Conservation (phyloP, 2,888 invertebrate genomes). For the Euplagia quadripunctaria region DNA sequence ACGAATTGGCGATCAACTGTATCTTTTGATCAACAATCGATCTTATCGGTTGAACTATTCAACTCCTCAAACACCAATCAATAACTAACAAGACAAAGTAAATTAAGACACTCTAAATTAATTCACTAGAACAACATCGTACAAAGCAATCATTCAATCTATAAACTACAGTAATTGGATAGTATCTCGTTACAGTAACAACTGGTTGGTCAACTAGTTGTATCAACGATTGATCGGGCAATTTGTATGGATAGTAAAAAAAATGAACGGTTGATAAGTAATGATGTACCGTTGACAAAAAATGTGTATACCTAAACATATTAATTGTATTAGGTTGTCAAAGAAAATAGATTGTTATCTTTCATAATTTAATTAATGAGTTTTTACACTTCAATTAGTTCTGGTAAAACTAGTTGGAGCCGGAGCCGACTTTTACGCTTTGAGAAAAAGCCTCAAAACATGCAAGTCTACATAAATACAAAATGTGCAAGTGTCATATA, state of each 20-base stretch:
- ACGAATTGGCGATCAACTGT: not conserved
- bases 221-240: not conserved
- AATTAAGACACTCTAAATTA: slow-evolving; percentile 12
- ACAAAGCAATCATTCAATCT: slow-evolving; percentile 36
- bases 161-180: slow-evolving; percentile 45
- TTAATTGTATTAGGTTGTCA: not conserved
- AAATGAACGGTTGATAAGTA: not conserved
- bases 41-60: not conserved
- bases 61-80: slow-evolving; percentile 10
- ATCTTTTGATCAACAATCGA: not conserved
- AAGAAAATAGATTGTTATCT: too few relatives aligned
- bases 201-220: slow-evolving; percentile 17
- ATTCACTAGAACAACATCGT: slow-evolving; percentile 16
- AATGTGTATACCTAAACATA: not conserved
- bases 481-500: too few relatives aligned
- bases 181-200: slow-evolving; percentile 27
- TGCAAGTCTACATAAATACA: too few relatives aligned
- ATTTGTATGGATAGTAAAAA: slow-evolving; percentile 18
- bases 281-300: not conserved
- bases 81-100: slow-evolving; percentile 10
- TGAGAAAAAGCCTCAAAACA: too few relatives aligned
- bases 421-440: too few relatives aligned
- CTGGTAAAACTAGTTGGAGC: too few relatives aligned
- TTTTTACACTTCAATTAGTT: too few relatives aligned
- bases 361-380: too few relatives aligned